Conservation (phyloP, 2,888 invertebrate genomes). For the Drosophila eohydei region DNA sequence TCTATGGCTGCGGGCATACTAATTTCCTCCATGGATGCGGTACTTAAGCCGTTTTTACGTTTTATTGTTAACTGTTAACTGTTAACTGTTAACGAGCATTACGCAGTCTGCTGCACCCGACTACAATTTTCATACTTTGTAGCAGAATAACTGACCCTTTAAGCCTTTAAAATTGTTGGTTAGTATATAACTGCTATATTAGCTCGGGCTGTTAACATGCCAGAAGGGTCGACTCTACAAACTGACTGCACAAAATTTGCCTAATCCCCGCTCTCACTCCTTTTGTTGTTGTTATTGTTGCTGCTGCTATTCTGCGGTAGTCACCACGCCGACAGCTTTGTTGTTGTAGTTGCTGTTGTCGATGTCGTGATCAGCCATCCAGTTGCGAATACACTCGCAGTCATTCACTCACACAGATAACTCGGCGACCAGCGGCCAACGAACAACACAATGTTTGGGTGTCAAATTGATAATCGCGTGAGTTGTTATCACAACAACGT, state of each 20-base stretch:
- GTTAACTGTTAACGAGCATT: slow-evolving; percentile 1
- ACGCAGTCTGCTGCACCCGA: slow-evolving; percentile 4
- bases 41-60: neutral
- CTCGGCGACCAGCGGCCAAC: slow-evolving; percentile 37
- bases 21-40: neutral
- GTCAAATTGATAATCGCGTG: slow-evolving; percentile 82
- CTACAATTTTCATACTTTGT: slow-evolving; percentile 1
- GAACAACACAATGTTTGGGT: slow-evolving; percentile 72
- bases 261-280: slow-evolving; percentile 24
- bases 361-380: slow-evolving; percentile 60
- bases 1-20: neutral
- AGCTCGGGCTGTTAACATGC: slow-evolving; percentile 25
- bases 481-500: slow-evolving; percentile 79
- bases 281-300: slow-evolving; percentile 1
- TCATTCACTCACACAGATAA: slow-evolving; percentile 44
- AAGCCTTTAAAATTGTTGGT: slow-evolving; percentile 15
- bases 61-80: neutral
- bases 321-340: slow-evolving; percentile 35
- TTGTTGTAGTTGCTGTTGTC: slow-evolving; percentile 1
- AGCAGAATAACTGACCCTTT: slow-evolving; percentile 1
- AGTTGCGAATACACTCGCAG: slow-evolving; percentile 45
- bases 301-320: slow-evolving; percentile 35
- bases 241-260: slow-evolving; percentile 35
- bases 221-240: slow-evolving; percentile 9
- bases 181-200: slow-evolving; percentile 66